A percentile compares a stretch with the other conserved stretches of the same genome.
Evolutionary conservation across 1,140 invertebrate species (phyloP).

Genomic region (Sminthurides bifidus): DNA sequence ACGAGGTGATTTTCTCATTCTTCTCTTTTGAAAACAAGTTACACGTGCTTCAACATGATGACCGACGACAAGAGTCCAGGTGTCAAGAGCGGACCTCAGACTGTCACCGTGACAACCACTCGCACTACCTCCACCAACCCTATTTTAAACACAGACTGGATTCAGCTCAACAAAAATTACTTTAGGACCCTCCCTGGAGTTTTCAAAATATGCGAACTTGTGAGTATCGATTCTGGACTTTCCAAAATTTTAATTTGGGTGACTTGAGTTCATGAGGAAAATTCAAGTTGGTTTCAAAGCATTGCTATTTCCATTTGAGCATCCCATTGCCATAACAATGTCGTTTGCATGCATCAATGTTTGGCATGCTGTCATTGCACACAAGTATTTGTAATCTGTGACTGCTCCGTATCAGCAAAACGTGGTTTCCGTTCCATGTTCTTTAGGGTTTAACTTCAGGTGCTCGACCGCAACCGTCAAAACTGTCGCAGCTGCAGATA

Average conservation of each 20-base stretch:
- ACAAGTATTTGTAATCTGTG: too few species aligned
- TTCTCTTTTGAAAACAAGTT: too few species aligned
- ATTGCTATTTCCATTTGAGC: background rate
- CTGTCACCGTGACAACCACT: slow-evolving; percentile 18
- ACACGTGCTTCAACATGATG: slow-evolving; percentile 21
- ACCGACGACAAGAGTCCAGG: slow-evolving; percentile 10
- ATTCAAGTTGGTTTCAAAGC: background rate
- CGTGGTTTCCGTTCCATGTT: too few species aligned
- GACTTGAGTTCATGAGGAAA: background rate
- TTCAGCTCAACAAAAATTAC: slow-evolving; percentile 40
- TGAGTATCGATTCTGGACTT: slow-evolving; percentile 33
- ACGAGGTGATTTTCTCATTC: too few species aligned
- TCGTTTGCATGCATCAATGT: too few species aligned
- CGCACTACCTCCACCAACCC: slow-evolving; percentile 18
- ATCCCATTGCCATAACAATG: background rate
- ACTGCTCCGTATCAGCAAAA: too few species aligned
- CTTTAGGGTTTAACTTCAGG: too few species aligned
- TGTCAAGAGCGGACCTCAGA: slow-evolving; percentile 4
- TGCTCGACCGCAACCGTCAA: too few species aligned
- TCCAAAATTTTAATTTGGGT: background rate
- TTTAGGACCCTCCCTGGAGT: slow-evolving; percentile 44
- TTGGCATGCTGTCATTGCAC: too few species aligned
- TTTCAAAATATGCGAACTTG: slow-evolving; percentile 43
- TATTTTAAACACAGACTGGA: slow-evolving; percentile 34
- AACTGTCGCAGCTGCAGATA: too few species aligned